phyloP scores from a whole-genome alignment of 2,888 invertebrate species.

The Orchesella flavescens region DNA sequence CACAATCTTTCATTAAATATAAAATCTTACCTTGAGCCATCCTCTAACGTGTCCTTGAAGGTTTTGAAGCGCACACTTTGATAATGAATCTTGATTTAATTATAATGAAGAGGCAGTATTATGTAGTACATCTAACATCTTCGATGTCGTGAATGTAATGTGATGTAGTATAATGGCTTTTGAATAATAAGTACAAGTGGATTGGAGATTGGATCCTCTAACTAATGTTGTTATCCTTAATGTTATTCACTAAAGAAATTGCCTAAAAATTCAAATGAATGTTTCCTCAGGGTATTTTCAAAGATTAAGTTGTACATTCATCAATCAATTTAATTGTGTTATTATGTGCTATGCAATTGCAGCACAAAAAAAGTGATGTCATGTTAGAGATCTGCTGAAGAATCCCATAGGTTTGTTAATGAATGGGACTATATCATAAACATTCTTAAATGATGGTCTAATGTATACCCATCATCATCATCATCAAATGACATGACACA shows the following conservation, averaged over 20 bases:
- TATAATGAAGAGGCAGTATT: neutral
- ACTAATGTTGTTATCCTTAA: no score
- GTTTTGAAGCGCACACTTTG: slow-evolving; percentile 12
- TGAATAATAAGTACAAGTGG: no score
- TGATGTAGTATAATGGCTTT: no score
- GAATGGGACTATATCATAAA: no score
- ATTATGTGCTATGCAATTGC: neutral
- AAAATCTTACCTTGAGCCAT: slow-evolving; percentile 2
- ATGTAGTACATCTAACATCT: no score
- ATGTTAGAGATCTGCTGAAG: neutral
- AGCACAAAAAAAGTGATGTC: neutral
- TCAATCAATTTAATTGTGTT: slow-evolving; percentile 14
- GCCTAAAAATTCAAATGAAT: neutral
- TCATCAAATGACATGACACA: no score
- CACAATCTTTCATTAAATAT: slow-evolving; percentile 17
- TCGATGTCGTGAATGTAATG: no score
- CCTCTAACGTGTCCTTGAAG: slow-evolving; percentile 2
- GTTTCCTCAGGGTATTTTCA: slow-evolving; percentile 1
- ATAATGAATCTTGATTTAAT: slow-evolving; percentile 15
- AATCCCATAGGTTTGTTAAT: no score
- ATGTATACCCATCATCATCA: no score
- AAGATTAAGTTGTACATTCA: neutral
- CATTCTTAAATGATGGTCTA: no score
- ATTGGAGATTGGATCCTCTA: no score
- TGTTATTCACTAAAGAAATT: neutral